Base-by-base conservation (phyloP, 2,888 invertebrate genomes). In the Halictus quadricinctus region DNA sequence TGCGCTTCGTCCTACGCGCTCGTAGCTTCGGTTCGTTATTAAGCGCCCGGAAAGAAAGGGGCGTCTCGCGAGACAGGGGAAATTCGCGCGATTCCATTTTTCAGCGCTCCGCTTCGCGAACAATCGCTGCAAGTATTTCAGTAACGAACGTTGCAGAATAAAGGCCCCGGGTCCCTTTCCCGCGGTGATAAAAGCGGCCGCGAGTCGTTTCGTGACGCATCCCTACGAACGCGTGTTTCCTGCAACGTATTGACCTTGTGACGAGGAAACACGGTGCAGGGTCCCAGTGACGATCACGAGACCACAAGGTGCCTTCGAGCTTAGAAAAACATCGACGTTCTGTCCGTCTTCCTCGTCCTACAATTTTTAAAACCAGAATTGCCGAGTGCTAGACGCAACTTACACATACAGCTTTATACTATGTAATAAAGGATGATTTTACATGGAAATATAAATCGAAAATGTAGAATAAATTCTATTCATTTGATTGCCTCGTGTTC, bases 61-160 rank as follows among this genome's bases (percentile, higher is more conserved):
- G 75, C 76, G 72, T 78, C 72, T 73, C 58, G 82, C 69, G 74
- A 60, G 74, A 79, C 72, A 54, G 76, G 76, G 13, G 58, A 73
- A 72, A 60, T 83, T 73, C 85, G 64, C 79, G 81, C 72, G 85
- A 85, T 87, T 72, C 81, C 69, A 80, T 87, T 87, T 87, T 88
- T 43, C 73, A 82, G 70, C 50, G 25, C 18, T 75, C n/a, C 78
- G 78, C 64, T 7, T 15, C 66, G 58, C 69, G 76, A 82, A 83
- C 83, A 82, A 82, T 82, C 83, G 77, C 25, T 48, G 29, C 77
- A 58, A 69, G 77, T 84, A 77, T 84, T 77, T 70, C 83, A 69
- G 83, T 84, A 84, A 84, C 83, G 77, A 84, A 82, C 69, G 82
- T 46, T 8, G 76, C 69, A 69, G 73, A 82, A 82, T 79, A 79